Conservation (phyloP, 2,888 invertebrate species). For the Sclerodermus sp. region DNA sequence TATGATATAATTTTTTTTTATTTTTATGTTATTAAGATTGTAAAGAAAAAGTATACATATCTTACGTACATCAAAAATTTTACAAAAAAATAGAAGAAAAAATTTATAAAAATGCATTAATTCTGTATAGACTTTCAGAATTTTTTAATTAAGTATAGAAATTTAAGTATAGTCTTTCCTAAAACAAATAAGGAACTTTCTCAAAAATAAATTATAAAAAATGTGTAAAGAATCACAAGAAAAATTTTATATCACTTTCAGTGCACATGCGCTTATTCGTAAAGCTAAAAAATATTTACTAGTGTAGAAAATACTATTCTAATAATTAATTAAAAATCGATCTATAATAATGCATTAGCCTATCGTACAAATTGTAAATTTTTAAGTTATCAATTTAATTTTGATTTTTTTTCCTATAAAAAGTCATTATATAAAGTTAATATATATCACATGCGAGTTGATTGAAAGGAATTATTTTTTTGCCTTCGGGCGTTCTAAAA, state of each 20-base stretch:
- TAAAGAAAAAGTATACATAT: background rate
- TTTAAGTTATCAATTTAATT: too few species aligned
- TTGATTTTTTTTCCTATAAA: too few species aligned
- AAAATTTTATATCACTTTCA: background rate
- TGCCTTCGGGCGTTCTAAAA: slow-evolving; percentile 37
- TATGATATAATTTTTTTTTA: background rate
- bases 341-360: background rate
- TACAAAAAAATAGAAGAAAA: background rate
- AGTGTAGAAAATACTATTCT: background rate
- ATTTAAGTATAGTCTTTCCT: background rate
- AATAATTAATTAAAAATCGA: background rate
- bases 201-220: background rate
- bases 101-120: background rate
- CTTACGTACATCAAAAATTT: background rate
- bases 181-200: background rate
- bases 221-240: background rate
- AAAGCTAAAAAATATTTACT: background rate
- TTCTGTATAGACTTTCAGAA: background rate
- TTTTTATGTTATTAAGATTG: background rate
- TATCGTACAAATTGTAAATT: background rate
- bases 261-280: background rate
- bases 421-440: too few species aligned
- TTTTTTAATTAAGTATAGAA: background rate
- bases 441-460: too few species aligned
- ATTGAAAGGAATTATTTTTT: slow-evolving; percentile 37